phyloP scores from a whole-genome alignment of 2,888 invertebrate species.

The Prosopocoilus inquinatus region DNA sequence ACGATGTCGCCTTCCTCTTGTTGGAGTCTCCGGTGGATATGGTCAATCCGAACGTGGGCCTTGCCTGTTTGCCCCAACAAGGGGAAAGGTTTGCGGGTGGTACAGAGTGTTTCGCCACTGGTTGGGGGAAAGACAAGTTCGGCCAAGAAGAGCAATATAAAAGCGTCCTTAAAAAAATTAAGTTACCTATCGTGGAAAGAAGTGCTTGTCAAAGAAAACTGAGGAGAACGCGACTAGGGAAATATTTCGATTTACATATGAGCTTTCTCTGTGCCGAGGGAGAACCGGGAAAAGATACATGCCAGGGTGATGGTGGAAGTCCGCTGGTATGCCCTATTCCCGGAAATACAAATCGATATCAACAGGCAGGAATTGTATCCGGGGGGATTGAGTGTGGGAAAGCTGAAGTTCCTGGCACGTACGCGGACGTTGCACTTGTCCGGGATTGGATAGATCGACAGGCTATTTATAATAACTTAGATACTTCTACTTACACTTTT shows the following conservation, averaged over 20 bases:
- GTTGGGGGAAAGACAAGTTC: constrained; percentile 77
- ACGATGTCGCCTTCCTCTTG: constrained; percentile 73
- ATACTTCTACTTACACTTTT: constrained; percentile 10
- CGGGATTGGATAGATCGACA: constrained; percentile 64
- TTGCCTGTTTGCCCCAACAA: constrained; percentile 65
- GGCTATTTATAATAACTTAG: constrained; percentile 21
- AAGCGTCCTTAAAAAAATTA: constrained; percentile 67
- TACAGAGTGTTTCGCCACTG: constrained; percentile 67
- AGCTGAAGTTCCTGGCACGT: constrained; percentile 68
- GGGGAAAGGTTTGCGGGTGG: constrained; percentile 52
- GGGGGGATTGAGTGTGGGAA: constrained; percentile 82
- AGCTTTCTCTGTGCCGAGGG: constrained; percentile 82
- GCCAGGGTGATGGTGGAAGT: constrained; percentile 78
- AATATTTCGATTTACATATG: constrained; percentile 62
- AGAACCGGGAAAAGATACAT: constrained; percentile 67
- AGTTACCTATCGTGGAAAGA: constrained; percentile 64
- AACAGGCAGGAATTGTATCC: constrained; percentile 69
- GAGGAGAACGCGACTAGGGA: constrained; percentile 63
- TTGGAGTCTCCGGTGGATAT: constrained; percentile 63
- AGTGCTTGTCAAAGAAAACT: constrained; percentile 60
- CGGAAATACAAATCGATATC: constrained; percentile 51
- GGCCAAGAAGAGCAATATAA: constrained; percentile 57
- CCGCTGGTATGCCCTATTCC: constrained; percentile 70
- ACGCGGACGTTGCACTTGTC: constrained; percentile 65
- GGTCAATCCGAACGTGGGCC: constrained; percentile 70